Conservation (phyloP, 2,888 invertebrate genomes). For the Ennomos erosarius region DNA sequence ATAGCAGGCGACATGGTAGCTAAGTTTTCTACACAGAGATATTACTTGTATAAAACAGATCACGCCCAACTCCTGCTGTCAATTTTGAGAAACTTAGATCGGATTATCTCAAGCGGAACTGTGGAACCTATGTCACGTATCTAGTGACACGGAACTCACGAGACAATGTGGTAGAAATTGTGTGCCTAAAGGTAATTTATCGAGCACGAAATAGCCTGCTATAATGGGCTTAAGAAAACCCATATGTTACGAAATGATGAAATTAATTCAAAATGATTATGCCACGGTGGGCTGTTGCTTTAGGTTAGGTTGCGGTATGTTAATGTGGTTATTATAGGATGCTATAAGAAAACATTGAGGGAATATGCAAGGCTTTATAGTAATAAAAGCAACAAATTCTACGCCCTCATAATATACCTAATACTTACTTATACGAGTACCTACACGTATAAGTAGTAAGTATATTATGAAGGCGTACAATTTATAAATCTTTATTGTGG, state of each 20-base stretch:
- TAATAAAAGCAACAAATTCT: too few relatives aligned
- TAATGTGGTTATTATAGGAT: too few relatives aligned
- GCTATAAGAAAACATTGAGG: too few relatives aligned
- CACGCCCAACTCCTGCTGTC: background rate
- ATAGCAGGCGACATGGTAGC: too few relatives aligned
- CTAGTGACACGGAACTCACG: slow-evolving; percentile 15
- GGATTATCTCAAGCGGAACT: slow-evolving; percentile 20
- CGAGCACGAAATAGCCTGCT: slow-evolving; percentile 19
- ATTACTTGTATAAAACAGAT: background rate
- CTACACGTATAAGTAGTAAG: too few relatives aligned
- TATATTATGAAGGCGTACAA: too few relatives aligned
- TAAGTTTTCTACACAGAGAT: slow-evolving; percentile 2
- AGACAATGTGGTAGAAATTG: slow-evolving; percentile 27
- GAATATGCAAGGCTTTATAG: too few relatives aligned
- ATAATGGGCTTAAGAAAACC: slow-evolving; percentile 27
- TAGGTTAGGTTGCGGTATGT: too few relatives aligned
- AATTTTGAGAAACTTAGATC: background rate
- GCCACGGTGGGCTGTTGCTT: background rate
- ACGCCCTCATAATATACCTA: too few relatives aligned
- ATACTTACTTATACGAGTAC: too few relatives aligned
- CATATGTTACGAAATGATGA: slow-evolving; percentile 14
- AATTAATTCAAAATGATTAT: slow-evolving; percentile 9
- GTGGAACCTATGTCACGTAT: slow-evolving; percentile 23
- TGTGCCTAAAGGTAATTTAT: slow-evolving; percentile 18
- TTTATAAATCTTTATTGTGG: too few relatives aligned